Evolutionary conservation across 2,797 vertebrate genomes (phyloP).

Genomic region (Neostethus bicornis): DNA sequence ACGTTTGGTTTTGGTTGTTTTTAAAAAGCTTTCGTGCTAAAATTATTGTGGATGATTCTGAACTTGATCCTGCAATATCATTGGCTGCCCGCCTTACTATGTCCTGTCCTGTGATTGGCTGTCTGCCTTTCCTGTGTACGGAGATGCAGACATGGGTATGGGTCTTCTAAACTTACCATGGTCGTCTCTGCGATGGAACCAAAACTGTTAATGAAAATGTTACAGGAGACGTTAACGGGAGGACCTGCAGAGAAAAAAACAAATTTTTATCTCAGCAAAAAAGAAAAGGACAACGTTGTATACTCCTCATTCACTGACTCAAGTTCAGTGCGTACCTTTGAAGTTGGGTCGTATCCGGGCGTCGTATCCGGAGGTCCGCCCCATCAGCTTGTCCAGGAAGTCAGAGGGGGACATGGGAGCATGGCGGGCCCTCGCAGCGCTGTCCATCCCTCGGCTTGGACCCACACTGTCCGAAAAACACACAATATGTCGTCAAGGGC

Average conservation of each 20-base stretch:
- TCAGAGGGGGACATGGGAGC: conserved; percentile 88
- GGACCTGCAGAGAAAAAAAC: conserved; percentile 80
- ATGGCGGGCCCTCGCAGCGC: conserved; percentile 63
- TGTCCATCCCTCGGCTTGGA: conserved; percentile 83
- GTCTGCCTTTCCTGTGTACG: too few species aligned
- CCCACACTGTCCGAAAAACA: conserved; percentile 55
- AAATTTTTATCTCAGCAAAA: not conserved
- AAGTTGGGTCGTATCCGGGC: conserved; percentile 93
- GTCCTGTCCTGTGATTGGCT: not conserved
- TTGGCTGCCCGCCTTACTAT: too few species aligned
- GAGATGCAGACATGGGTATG: too few species aligned
- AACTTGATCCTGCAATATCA: too few species aligned
- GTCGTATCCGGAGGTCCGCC: conserved; percentile 89
- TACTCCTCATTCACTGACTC: not conserved
- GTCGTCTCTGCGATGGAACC: conserved; percentile 98
- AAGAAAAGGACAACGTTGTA: not conserved
- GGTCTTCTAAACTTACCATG: conserved; percentile 92
- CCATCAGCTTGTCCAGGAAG: conserved; percentile 93
- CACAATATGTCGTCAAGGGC: too few species aligned
- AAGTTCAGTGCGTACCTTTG: conserved; percentile 82
- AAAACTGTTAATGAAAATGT: conserved; percentile 99
- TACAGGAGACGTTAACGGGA: conserved; percentile 96
- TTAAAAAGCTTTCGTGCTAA: too few species aligned
- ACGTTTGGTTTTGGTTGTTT: too few species aligned
- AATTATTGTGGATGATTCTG: too few species aligned